Base-by-base conservation (phyloP, 2,888 invertebrate species). In the Smittia sp. region DNA sequence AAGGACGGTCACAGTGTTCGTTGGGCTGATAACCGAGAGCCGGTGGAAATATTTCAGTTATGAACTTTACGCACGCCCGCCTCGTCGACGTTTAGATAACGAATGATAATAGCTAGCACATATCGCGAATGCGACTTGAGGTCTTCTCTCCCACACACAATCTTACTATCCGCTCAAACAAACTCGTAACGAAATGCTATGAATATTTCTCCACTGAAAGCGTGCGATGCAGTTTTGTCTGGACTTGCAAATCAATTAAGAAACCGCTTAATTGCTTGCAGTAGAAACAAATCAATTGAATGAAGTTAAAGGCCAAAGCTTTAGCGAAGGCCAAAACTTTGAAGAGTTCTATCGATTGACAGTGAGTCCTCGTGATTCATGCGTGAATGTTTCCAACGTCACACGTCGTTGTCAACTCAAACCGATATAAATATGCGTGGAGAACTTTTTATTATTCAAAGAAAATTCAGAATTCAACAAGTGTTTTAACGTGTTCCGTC, bases 91-190 rank as follows among this genome's bases (percentile, higher is more conserved):
- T 65, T 27, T n/a, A 65, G 65, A 65, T 65, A 65, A 65, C 65
- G 32, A 65, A 22, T 24, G 68, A 68, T 68, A 68, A 68, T 68
- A 27, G 27, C 22, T 13, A 68, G 46, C 20, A 67, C 67, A 58
- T 4, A 41, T 41, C 18, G 22, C 68, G n/a, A 68, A 68, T 38
- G 20, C 38, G 66, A 15, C 68, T 68, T 68, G 24, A 46, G 32
- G 15, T 66, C 9, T 38, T 20, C 25, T 68, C 46, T 68, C 68
- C 41, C 41, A 22, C 68, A 68, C 68, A 68, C 68, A 68, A 11
- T 68, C 39, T 18, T 46, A 68, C 41, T 46, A 46, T 68, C 41
- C 46, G 39, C 68, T 68, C 68, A 41, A 66, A 66, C 18, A 2
- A 4, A 1, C 13, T 0, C 2, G 15, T 15, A 32, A 27, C 13